phyloP scores from a whole-genome alignment of 1,140 invertebrate genomes.

The Philaenus spumarius region DNA sequence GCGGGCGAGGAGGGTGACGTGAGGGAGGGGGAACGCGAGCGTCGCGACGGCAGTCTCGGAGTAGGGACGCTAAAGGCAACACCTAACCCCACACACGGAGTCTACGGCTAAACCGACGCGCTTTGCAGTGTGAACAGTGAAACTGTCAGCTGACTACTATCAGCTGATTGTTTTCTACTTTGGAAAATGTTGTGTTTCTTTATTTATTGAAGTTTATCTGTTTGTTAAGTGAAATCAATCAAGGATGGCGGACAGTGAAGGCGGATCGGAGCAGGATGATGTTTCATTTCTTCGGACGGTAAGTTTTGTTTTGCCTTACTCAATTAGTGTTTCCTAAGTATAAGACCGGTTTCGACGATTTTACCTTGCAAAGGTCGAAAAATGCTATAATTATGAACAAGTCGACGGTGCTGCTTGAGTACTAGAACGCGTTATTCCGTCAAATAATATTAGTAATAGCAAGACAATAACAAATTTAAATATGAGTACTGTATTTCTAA shows the following conservation, averaged over 20 bases:
- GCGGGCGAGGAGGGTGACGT: no score
- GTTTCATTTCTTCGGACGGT: conserved; percentile 96
- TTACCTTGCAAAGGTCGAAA: background rate
- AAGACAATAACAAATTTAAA: no score
- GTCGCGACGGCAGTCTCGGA: background rate
- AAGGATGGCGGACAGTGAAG: conserved; percentile 81
- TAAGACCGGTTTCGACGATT: background rate
- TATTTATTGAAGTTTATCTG: background rate
- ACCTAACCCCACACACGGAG: background rate
- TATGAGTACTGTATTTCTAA: no score
- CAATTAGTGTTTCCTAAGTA: no score
- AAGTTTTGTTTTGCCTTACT: no score
- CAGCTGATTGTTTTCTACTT: no score
- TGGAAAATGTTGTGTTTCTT: background rate
- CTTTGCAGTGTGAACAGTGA: no score
- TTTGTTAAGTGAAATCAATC: background rate
- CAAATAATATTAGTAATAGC: no score
- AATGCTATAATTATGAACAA: background rate
- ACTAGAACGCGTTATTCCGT: background rate
- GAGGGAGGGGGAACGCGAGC: background rate
- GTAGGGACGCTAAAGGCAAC: background rate
- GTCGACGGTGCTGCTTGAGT: background rate
- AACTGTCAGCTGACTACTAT: no score
- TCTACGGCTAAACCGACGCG: conserved; percentile 5
- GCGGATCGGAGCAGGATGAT: conserved; percentile 94